Evolutionary conservation across 1,140 invertebrate species (phyloP).

Genomic region (Caenorhabditis tropicalis): DNA sequence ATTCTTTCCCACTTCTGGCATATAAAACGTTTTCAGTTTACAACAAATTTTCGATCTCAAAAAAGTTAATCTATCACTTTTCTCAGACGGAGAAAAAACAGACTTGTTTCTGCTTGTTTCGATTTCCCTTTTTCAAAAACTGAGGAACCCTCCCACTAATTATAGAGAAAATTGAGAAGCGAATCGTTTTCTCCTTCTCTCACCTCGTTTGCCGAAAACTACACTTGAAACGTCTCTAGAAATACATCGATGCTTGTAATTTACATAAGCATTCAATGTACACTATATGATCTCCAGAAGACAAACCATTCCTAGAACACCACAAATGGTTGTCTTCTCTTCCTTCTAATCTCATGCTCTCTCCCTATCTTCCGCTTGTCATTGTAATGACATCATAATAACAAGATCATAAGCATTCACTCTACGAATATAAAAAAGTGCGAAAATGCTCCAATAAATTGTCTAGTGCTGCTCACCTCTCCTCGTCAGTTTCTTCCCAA

Average conservation of each 20-base stretch:
- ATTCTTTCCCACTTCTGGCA: no score
- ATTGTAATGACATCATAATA: neutral
- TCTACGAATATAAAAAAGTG: neutral
- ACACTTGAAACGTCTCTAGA: conserved; percentile 19
- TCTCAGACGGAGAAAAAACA: neutral
- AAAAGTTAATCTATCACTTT: neutral
- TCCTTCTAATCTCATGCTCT: no score
- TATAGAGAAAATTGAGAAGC: conserved; percentile 10
- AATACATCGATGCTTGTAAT: conserved; percentile 2
- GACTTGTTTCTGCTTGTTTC: neutral
- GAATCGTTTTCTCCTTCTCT: neutral
- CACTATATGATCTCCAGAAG: neutral
- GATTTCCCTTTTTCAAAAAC: neutral
- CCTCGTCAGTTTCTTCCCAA: conserved; percentile 1
- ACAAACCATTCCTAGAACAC: neutral
- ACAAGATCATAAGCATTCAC: neutral
- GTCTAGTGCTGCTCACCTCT: neutral
- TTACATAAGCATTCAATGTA: conserved; percentile 18
- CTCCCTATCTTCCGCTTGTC: neutral
- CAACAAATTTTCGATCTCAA: neutral
- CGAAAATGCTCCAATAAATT: neutral
- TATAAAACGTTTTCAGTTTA: neutral
- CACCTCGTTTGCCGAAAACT: conserved; percentile 10
- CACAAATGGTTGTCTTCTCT: no score
- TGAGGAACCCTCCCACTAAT: conserved; percentile 13